Conservation (phyloP, 2,888 invertebrate genomes). For the Augochlorella aurata region DNA sequence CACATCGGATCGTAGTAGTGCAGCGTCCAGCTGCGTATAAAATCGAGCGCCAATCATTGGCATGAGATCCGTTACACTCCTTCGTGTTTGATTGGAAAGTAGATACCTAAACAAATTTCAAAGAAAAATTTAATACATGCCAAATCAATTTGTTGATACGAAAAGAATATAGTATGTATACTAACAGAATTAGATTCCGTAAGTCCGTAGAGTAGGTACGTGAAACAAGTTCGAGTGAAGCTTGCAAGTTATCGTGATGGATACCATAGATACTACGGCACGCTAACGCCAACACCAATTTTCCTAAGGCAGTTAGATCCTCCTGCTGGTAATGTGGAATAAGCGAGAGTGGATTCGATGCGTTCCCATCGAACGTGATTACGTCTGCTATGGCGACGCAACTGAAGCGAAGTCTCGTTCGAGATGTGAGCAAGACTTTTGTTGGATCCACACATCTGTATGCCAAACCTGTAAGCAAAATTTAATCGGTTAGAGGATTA, state of each 20-base stretch:
- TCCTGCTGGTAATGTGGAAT: conserved; percentile 92
- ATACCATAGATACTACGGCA: conserved; percentile 95
- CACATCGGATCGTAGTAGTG: conserved; percentile 93
- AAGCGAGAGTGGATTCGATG: conserved; percentile 86
- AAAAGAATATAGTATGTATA: conserved; percentile 25
- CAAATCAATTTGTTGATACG: too few species aligned
- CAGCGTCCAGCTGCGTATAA: conserved; percentile 96
- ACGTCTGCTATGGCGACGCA: conserved; percentile 92
- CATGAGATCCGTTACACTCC: conserved; percentile 97
- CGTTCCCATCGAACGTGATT: conserved; percentile 88
- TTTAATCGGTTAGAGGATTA: not conserved
- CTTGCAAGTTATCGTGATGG: conserved; percentile 92
- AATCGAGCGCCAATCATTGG: conserved; percentile 99
- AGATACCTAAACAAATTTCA: conserved; percentile 85
- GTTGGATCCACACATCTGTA: conserved; percentile 94
- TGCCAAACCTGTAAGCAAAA: conserved; percentile 84
- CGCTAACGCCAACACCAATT: conserved; percentile 95
- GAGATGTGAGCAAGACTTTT: conserved; percentile 92
- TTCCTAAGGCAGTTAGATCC: conserved; percentile 95
- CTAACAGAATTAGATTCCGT: conserved; percentile 95
- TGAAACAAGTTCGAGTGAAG: conserved; percentile 94
- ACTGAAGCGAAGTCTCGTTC: conserved; percentile 89
- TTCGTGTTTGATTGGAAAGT: conserved; percentile 86
- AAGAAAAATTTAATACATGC: not conserved
- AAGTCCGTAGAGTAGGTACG: conserved; percentile 96